A percentile compares a stretch with the other conserved stretches of the same genome.
Evolutionary conservation across 2,113 vertebrate genomes (phyloP).

Genomic region (Capricornis sumatraensis): DNA sequence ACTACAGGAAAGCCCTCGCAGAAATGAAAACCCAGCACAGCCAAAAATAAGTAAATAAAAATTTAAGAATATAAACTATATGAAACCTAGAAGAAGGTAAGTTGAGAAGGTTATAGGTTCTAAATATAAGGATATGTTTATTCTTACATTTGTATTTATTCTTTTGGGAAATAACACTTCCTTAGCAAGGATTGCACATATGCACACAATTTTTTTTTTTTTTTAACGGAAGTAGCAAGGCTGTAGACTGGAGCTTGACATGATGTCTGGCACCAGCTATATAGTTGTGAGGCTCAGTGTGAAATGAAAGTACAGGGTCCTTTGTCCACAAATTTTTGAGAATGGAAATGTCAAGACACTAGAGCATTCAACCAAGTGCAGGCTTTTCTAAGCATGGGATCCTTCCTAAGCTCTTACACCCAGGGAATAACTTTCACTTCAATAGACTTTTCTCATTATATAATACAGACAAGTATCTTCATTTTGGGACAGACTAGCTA

Average conservation of each 20-base stretch:
- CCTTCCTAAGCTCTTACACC: background rate
- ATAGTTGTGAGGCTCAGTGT: background rate
- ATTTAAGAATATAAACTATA: background rate
- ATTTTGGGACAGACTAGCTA: background rate
- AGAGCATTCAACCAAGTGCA: background rate
- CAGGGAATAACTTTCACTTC: background rate
- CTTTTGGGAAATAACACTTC: background rate
- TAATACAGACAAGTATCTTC: background rate
- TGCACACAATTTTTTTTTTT: background rate
- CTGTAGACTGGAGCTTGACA: background rate
- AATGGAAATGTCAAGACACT: background rate
- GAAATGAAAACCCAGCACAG: background rate
- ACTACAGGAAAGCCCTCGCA: background rate
- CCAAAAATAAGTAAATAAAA: background rate
- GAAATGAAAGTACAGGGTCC: background rate
- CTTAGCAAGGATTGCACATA: background rate
- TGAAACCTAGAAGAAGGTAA: background rate
- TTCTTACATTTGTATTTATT: background rate
- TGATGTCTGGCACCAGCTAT: background rate
- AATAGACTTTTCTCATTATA: background rate
- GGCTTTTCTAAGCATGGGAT: background rate
- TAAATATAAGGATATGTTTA: background rate
- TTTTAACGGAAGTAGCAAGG: background rate
- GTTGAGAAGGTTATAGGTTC: background rate
- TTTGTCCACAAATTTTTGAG: background rate